Percentiles rank a stretch among this genome's conserved stretches.
Evolutionary conservation across 1,140 invertebrate species (phyloP).

Genomic region (Apis florea): DNA sequence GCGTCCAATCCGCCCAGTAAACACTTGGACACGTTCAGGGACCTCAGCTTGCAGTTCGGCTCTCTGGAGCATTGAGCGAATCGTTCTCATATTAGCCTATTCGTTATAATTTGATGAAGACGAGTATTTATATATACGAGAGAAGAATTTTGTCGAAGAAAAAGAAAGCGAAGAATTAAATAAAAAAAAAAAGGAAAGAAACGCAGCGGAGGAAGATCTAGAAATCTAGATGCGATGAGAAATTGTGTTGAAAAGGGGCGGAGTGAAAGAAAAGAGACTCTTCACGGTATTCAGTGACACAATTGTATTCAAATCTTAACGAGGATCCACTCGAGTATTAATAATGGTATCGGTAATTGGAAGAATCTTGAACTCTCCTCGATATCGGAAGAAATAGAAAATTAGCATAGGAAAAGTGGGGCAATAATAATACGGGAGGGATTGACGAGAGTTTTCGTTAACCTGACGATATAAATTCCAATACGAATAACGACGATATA

Average conservation of each 20-base stretch:
- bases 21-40: conserved; percentile 81
- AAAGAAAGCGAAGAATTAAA: not conserved
- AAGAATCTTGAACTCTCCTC: not conserved
- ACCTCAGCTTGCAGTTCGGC: conserved; percentile 78
- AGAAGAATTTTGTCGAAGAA: not conserved
- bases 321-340: not conserved
- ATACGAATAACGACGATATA: not conserved
- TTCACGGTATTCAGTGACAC: not conserved
- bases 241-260: not conserved
- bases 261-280: no score
- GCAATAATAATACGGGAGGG: conserved; percentile 13
- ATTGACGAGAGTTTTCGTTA: not conserved
- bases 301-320: conserved; percentile 6
- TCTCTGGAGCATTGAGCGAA: conserved; percentile 65
- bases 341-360: conserved; percentile 20
- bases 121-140: no score
- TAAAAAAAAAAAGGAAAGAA: not conserved
- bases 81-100: conserved; percentile 23
- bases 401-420: not conserved
- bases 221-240: no score
- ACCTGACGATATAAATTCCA: not conserved
- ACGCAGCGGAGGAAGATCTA: no score
- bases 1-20: conserved; percentile 79
- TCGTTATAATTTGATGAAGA: not conserved
- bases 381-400: not conserved